These are phyloP conservation scores for Petrophora chlorosata DNA, from an alignment of 2,888 invertebrate genomes.

Conservation along the genomic window DNA sequence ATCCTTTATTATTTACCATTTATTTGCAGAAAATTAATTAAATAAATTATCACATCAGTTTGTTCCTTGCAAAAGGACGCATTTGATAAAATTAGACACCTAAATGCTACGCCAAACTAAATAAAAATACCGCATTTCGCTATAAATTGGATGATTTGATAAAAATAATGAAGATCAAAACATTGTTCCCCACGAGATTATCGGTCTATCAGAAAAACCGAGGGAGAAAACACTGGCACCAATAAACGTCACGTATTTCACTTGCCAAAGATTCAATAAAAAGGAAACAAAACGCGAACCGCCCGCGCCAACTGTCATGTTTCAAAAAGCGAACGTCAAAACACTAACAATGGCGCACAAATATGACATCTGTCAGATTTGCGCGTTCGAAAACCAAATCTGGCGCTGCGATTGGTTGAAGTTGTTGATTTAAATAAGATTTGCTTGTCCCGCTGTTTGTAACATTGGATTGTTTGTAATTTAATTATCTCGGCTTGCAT, in stretches of 20 bases:
- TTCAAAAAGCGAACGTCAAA: slow-evolving; percentile 68
- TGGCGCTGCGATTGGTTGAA: slow-evolving; percentile 48
- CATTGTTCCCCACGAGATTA: slow-evolving; percentile 19
- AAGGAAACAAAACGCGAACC: slow-evolving; percentile 54
- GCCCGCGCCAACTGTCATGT: slow-evolving; percentile 71
- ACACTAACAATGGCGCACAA: slow-evolving; percentile 56
- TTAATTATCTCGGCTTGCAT: slow-evolving; percentile 56
- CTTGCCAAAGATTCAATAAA: slow-evolving; percentile 60
- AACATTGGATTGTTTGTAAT: slow-evolving; percentile 64
- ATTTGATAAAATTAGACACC: no score
- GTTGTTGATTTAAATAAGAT: slow-evolving; percentile 59
- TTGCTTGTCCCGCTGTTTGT: slow-evolving; percentile 56
- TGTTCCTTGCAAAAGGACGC: no score
- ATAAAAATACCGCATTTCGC: not conserved
- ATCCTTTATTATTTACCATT: no score
- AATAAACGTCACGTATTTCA: slow-evolving; percentile 37
- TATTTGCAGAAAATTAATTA: no score
- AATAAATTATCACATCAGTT: no score
- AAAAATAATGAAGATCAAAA: slow-evolving; percentile 11
- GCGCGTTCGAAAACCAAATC: slow-evolving; percentile 38
- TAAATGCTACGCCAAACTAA: no score
- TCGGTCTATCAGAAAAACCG: slow-evolving; percentile 17
- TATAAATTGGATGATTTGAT: not conserved
- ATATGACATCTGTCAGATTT: slow-evolving; percentile 79
- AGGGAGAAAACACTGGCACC: slow-evolving; percentile 21